Percentiles rank a stretch among this genome's conserved stretches.
Conservation (phyloP, 1,140 invertebrate genomes). For the Lordiphosa clarofinis region DNA sequence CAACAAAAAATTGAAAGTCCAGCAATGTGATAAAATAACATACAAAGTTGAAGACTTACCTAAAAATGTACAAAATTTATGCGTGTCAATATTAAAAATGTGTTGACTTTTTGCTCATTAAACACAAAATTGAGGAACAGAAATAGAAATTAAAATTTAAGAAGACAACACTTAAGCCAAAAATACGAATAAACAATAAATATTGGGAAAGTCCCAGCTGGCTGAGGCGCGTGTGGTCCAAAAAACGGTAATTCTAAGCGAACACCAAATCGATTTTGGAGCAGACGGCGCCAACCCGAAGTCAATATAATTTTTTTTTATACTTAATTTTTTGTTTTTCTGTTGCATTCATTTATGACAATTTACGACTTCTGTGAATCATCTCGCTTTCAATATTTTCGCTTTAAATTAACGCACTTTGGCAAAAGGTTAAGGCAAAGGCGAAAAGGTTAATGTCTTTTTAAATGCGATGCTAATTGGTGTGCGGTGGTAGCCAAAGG, state of each 20-base stretch:
- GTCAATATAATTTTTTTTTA: slow-evolving; percentile 7
- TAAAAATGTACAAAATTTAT: slow-evolving; percentile 39
- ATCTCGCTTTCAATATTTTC: slow-evolving; percentile 42
- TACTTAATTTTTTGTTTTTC: slow-evolving; percentile 8
- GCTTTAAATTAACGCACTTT: slow-evolving; percentile 51
- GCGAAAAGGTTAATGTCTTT: slow-evolving; percentile 68
- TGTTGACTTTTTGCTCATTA: slow-evolving; percentile 37
- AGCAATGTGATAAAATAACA: slow-evolving; percentile 14
- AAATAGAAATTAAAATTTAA: slow-evolving; percentile 25
- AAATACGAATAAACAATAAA: slow-evolving; percentile 16
- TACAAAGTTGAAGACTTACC: slow-evolving; percentile 19
- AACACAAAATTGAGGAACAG: slow-evolving; percentile 14
- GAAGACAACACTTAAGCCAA: background rate
- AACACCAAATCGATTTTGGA: slow-evolving; percentile 22
- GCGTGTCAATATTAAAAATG: slow-evolving; percentile 46
- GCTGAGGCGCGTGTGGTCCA: slow-evolving; percentile 21
- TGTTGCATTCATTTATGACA: slow-evolving; percentile 46
- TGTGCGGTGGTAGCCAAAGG: slow-evolving; percentile 33
- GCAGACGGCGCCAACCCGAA: slow-evolving; percentile 29
- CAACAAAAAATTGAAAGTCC: slow-evolving; percentile 16
- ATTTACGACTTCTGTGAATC: slow-evolving; percentile 58
- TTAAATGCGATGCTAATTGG: slow-evolving; percentile 67
- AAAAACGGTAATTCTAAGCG: slow-evolving; percentile 29
- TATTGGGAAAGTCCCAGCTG: slow-evolving; percentile 3
- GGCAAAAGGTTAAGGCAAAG: slow-evolving; percentile 60